Percentiles rank a stretch among this genome's conserved stretches.
These are phyloP conservation scores for Papio anubis DNA, from an alignment of 2,113 vertebrate species.

Conservation along the genomic window DNA sequence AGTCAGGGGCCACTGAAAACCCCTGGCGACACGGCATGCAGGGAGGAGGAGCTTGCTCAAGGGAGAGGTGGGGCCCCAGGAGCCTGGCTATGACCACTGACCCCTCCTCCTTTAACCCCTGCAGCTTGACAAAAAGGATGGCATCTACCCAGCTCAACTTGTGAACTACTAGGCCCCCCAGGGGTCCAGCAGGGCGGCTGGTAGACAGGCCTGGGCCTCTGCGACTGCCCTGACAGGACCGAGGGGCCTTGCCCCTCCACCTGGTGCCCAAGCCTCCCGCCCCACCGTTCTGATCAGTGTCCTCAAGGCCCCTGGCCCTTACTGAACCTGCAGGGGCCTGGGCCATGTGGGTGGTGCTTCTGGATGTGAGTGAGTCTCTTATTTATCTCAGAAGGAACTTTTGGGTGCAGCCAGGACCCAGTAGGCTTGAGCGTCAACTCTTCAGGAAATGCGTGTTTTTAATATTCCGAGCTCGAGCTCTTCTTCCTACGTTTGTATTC, in stretches of 20 bases:
- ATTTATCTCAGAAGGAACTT: conserved; percentile 60
- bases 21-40: not conserved
- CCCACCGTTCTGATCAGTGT: not conserved
- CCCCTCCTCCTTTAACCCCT: not conserved
- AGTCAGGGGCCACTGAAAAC: not conserved
- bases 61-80: too few relatives aligned
- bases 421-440: conserved; percentile 67
- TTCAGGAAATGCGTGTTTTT: conserved; percentile 40
- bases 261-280: not conserved
- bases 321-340: not conserved
- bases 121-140: conserved; percentile 68
- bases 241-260: not conserved
- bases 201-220: not conserved
- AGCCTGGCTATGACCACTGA: not conserved
- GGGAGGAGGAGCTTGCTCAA: not conserved
- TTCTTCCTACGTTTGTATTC: not conserved
- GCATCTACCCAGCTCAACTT: not conserved
- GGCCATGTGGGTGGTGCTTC: not conserved
- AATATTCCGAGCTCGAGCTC: conserved; percentile 5
- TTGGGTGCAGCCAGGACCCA: conserved; percentile 58
- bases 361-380: not conserved
- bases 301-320: not conserved
- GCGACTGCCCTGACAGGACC: not conserved
- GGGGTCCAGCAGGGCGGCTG: not conserved
- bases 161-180: conserved; percentile 31